phyloP scores from a whole-genome alignment of 2,797 vertebrate genomes.

The Poecilia wingei region DNA sequence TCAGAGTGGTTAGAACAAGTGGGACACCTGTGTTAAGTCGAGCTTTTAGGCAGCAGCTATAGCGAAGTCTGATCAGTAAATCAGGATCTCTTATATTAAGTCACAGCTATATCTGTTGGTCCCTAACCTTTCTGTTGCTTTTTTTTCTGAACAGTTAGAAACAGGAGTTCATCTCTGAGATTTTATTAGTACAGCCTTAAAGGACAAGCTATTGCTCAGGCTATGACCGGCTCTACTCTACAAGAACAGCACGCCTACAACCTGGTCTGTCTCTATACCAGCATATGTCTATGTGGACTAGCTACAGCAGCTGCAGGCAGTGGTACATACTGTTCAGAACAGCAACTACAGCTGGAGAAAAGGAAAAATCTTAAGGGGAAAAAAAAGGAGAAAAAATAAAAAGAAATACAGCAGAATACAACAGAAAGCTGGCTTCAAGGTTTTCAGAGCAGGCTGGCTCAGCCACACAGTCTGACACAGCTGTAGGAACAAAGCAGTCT shows the following conservation, averaged over 20 bases:
- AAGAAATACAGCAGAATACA: conserved; percentile 70
- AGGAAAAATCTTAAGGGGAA: conserved; percentile 66
- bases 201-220: conserved; percentile 33
- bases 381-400: conserved; percentile 49
- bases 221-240: conserved; percentile 21
- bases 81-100: conserved; percentile 24
- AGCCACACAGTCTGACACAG: conserved; percentile 16
- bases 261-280: conserved; percentile 27
- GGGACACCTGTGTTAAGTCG: conserved; percentile 32
- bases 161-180: conserved; percentile 18
- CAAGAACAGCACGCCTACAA: conserved; percentile 31
- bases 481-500: neutral
- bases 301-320: conserved; percentile 38
- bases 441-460: conserved; percentile 38
- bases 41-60: conserved; percentile 4
- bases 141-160: neutral
- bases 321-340: conserved; percentile 71
- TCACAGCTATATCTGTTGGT: neutral
- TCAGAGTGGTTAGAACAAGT: conserved; percentile 29
- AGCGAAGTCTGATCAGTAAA: conserved; percentile 8
- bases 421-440: conserved; percentile 55
- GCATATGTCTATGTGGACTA: conserved; percentile 36
- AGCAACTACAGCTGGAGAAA: conserved; percentile 72
- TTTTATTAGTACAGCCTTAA: conserved; percentile 18
- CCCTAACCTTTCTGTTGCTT: conserved; percentile 7